Evolutionary conservation across 2,888 invertebrate genomes (phyloP).

Genomic region (Apodemia mormo): DNA sequence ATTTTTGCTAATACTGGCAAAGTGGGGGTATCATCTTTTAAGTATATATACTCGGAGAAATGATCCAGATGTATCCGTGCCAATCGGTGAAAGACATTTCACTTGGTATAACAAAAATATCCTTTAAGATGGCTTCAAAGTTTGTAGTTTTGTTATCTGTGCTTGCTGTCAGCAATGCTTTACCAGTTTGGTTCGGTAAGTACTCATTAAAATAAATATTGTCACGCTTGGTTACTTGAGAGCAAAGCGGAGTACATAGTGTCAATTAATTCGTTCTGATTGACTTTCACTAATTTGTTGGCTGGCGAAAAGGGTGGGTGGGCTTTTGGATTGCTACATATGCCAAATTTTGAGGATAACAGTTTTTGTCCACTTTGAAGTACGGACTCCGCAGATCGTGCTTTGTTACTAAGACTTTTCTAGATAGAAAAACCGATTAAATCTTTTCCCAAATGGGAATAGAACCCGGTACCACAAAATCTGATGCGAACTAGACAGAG

Average conservation of each 20-base stretch:
- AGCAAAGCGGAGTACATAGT: background rate
- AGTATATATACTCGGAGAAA: slow-evolving; percentile 71
- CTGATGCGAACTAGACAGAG: too few species aligned
- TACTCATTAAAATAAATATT: slow-evolving; percentile 22
- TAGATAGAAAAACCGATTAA: too few species aligned
- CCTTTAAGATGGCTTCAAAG: slow-evolving; percentile 57
- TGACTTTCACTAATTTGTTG: too few species aligned
- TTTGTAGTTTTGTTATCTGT: slow-evolving; percentile 52
- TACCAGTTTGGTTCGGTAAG: slow-evolving; percentile 60
- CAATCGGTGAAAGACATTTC: slow-evolving; percentile 54
- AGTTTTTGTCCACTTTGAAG: too few species aligned
- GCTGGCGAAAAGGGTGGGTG: too few species aligned
- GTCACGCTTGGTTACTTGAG: background rate
- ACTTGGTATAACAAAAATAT: slow-evolving; percentile 26
- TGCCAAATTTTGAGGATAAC: too few species aligned
- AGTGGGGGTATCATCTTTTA: slow-evolving; percentile 62
- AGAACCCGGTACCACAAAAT: too few species aligned
- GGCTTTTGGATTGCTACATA: too few species aligned
- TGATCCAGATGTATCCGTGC: slow-evolving; percentile 63
- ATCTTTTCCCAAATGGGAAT: too few species aligned
- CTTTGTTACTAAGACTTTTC: too few species aligned
- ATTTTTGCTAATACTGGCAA: slow-evolving; percentile 57
- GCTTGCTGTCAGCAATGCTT: slow-evolving; percentile 53
- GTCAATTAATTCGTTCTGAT: background rate
- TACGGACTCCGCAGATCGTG: too few species aligned